phyloP scores from a whole-genome alignment of 2,888 invertebrate genomes.

The Autographa pulchrina region DNA sequence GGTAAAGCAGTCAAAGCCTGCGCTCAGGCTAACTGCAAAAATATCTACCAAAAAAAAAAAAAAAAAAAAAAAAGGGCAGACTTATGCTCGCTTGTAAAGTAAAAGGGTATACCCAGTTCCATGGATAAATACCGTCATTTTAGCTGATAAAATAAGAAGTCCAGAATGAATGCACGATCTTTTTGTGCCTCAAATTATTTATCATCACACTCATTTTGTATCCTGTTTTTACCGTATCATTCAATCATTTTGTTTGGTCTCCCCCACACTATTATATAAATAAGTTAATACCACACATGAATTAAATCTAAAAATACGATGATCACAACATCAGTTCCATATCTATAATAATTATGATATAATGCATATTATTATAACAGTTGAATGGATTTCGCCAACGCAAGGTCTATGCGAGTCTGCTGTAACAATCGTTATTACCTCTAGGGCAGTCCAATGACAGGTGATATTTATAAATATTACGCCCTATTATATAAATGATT shows the following conservation, averaged over 20 bases:
- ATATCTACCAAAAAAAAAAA: too few species aligned
- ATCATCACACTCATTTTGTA: neutral
- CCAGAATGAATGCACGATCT: neutral
- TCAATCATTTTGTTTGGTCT: neutral
- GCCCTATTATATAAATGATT: neutral
- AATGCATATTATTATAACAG: constrained; percentile 18
- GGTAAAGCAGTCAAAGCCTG: too few species aligned
- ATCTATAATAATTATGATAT: constrained; percentile 18
- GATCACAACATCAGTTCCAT: neutral
- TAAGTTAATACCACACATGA: neutral
- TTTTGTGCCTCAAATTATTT: neutral
- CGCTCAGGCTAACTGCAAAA: too few species aligned
- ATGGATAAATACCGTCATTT: too few species aligned
- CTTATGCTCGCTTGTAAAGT: too few species aligned
- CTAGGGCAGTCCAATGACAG: constrained; percentile 30
- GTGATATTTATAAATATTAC: neutral
- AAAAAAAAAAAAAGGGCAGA: too few species aligned
- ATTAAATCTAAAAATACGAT: neutral
- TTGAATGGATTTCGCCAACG: constrained; percentile 24
- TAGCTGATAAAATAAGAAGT: too few species aligned
- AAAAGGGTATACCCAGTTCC: too few species aligned
- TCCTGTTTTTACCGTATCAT: neutral
- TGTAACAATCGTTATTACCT: constrained; percentile 11
- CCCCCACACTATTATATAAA: neutral
- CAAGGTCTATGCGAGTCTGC: constrained; percentile 7